phyloP scores from a whole-genome alignment of 2,113 vertebrate species.

The Triplophysa dalaica region DNA sequence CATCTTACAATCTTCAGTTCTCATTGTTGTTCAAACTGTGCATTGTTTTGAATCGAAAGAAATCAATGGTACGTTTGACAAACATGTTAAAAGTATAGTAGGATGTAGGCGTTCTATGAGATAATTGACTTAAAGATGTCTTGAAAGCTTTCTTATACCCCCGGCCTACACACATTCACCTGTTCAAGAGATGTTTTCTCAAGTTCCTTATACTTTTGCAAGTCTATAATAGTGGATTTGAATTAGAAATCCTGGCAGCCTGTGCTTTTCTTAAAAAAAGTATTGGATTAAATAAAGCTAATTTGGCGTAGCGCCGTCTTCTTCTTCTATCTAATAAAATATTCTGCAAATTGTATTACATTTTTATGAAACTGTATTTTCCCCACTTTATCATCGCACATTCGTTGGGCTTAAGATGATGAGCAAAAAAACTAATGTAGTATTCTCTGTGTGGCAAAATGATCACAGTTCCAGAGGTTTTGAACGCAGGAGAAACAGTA shows the following conservation, averaged over 20 bases:
- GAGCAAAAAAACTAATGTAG: background rate
- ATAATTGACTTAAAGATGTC: background rate
- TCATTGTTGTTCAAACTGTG: background rate
- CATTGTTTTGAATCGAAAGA: background rate
- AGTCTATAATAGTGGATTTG: background rate
- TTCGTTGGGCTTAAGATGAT: slow-evolving; percentile 6
- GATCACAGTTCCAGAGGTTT: slow-evolving; percentile 11
- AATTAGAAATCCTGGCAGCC: background rate
- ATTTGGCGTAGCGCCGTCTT: slow-evolving; percentile 40
- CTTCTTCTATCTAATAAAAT: slow-evolving; percentile 41
- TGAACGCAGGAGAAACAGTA: slow-evolving; percentile 12
- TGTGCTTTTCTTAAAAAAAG: background rate
- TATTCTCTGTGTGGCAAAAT: slow-evolving; percentile 4
- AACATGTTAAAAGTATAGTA: background rate
- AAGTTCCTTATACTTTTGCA: too few relatives aligned
- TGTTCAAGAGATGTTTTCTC: too few relatives aligned
- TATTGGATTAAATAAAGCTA: background rate
- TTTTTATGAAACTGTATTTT: slow-evolving; percentile 35
- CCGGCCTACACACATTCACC: too few relatives aligned
- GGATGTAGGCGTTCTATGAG: background rate
- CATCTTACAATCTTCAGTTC: too few relatives aligned
- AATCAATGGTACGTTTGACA: background rate
- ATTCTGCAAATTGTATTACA: slow-evolving; percentile 42
- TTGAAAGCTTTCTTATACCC: too few relatives aligned
- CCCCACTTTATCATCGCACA: background rate